These are phyloP conservation scores for Eremophila alpestris DNA, from an alignment of 2,797 vertebrate species.

Conservation along the genomic window DNA sequence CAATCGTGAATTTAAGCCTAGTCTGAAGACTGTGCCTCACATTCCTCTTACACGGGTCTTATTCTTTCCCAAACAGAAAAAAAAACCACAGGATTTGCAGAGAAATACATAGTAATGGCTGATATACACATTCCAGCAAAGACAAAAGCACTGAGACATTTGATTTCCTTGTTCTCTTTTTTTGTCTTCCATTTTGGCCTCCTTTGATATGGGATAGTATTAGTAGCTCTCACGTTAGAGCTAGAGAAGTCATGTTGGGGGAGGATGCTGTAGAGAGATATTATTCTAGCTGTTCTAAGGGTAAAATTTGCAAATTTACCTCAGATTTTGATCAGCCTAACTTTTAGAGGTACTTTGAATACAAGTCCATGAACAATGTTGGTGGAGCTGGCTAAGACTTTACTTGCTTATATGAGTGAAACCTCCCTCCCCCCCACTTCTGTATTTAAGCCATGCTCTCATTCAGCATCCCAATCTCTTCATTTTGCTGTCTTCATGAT, in stretches of 20 bases:
- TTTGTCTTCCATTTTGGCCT: neutral
- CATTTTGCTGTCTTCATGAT: neutral
- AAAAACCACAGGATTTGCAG: neutral
- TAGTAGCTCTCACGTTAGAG: neutral
- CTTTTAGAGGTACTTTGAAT: neutral
- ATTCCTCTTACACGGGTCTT: neutral
- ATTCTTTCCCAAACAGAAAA: neutral
- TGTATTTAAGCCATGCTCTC: neutral
- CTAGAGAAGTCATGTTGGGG: neutral
- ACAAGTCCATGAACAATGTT: neutral
- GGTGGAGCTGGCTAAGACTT: neutral
- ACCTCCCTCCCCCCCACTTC: fast-evolving
- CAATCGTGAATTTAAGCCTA: neutral
- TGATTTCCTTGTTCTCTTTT: neutral
- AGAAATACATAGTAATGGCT: neutral
- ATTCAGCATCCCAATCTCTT: neutral
- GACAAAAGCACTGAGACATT: neutral
- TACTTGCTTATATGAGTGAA: neutral
- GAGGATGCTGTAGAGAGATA: neutral
- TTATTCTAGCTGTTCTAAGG: neutral
- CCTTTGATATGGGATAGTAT: neutral
- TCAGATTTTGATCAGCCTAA: neutral
- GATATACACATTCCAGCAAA: neutral
- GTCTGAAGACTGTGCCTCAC: neutral
- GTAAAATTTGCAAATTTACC: neutral